Base-by-base conservation (phyloP, 2,888 invertebrate species). In the Imbricaverruca yamaguchii region DNA sequence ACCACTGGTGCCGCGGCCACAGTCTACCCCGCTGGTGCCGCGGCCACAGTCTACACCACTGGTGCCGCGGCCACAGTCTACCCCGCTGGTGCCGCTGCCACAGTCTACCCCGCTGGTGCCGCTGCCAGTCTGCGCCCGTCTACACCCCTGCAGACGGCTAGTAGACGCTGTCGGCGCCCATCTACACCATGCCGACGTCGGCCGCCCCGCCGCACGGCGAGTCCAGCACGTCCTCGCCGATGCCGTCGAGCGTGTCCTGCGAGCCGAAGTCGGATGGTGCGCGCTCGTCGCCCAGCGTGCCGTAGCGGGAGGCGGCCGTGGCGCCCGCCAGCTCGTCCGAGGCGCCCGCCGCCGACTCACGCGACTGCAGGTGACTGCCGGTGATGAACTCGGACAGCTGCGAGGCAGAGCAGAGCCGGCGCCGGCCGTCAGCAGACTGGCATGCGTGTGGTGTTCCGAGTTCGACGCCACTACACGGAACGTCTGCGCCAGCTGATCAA, bases 361-460 rank as follows among this genome's bases (percentile, higher is more conserved):
- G 53, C 11, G 53, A 13, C 57, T 79, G 21, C 12, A 57, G 3
- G 57, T 57, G 78, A 0, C 78, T 57, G n/a, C 78, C 25, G 0
- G 78, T 23, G 78, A 79, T 79, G 13, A 79, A 79, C 15, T 79
- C 78, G 12, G 78, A 56, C 10, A 79, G 23, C 78, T 79, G 78
- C 0, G n/a, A n/a, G n/a, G n/a, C n/a, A n/a, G n/a, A n/a, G n/a
- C n/a, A n/a, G n/a, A n/a, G n/a, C n/a, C n/a, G n/a, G n/a, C n/a
- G n/a, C n/a, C n/a, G n/a, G n/a, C n/a, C n/a, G n/a, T n/a, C n/a
- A n/a, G n/a, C n/a, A n/a, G n/a, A n/a, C n/a, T n/a, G n/a, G n/a
- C n/a, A n/a, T n/a, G n/a, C n/a, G n/a, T n/a, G n/a, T n/a, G n/a
- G n/a, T n/a, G n/a, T n/a, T n/a, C n/a, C n/a, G n/a, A n/a, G n/a